Conservation (phyloP, 2,113 vertebrate species). For the Theristicus caerulescens region DNA sequence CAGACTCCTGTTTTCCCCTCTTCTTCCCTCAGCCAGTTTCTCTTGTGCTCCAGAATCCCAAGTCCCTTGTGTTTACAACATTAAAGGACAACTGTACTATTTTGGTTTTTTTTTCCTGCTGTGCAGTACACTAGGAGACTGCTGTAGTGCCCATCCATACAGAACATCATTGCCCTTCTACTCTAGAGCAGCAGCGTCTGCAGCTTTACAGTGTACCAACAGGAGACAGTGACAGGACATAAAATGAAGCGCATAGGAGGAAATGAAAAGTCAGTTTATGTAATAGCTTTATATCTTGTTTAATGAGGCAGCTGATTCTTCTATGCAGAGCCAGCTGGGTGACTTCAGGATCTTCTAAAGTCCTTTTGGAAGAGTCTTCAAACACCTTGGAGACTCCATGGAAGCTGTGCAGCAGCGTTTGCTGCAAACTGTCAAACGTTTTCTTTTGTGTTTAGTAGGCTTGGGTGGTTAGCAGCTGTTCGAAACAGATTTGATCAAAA, state of each 20-base stretch:
- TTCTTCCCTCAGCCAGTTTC: background rate
- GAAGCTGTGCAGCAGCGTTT: background rate
- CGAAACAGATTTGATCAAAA: background rate
- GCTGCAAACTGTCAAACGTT: background rate
- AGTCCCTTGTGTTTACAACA: background rate
- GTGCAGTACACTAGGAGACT: background rate
- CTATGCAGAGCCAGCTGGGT: background rate
- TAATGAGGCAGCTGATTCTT: background rate
- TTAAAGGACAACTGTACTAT: background rate
- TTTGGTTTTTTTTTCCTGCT: background rate
- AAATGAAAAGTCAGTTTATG: background rate
- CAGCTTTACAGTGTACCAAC: fast-evolving
- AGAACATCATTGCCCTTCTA: background rate
- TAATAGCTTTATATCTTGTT: background rate
- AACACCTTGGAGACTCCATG: background rate
- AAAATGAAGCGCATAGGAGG: background rate
- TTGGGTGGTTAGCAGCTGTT: background rate
- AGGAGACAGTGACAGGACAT: background rate
- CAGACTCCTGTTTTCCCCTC: fast-evolving
- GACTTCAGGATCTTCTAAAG: background rate
- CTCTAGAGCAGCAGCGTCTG: fast-evolving
- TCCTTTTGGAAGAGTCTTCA: background rate
- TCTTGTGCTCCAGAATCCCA: background rate
- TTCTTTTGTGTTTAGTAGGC: background rate
- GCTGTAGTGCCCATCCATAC: background rate